Conservation (phyloP, 2,888 invertebrate species). For the Strigamia maritima region DNA sequence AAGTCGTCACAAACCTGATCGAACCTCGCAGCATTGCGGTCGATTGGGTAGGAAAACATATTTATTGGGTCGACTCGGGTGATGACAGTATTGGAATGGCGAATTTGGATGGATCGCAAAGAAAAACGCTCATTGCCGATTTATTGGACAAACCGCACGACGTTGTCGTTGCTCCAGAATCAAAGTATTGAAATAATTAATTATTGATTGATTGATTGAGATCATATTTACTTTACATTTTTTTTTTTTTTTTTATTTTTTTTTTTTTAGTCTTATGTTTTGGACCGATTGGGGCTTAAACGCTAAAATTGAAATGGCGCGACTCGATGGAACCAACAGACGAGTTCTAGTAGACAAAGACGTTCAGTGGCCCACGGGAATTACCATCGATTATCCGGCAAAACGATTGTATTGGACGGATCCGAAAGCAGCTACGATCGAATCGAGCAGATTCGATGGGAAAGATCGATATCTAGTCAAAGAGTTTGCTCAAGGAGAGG, state of each 20-base stretch:
- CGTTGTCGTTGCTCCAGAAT: slow-evolving; percentile 65
- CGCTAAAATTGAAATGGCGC: slow-evolving; percentile 63
- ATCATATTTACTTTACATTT: too few species aligned
- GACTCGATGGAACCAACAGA: slow-evolving; percentile 64
- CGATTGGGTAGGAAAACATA: slow-evolving; percentile 65
- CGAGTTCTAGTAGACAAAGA: slow-evolving; percentile 61
- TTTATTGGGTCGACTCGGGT: slow-evolving; percentile 66
- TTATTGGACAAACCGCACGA: slow-evolving; percentile 66
- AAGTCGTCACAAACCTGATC: slow-evolving; percentile 54
- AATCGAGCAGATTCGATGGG: slow-evolving; percentile 67
- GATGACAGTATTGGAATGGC: slow-evolving; percentile 56
- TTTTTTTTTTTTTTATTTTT: slow-evolving; percentile 36
- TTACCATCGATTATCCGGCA: slow-evolving; percentile 71
- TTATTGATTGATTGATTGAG: too few species aligned
- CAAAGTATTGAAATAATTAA: slow-evolving; percentile 53
- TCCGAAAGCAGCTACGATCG: slow-evolving; percentile 69
- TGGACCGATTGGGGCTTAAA: slow-evolving; percentile 71
- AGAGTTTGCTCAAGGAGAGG: slow-evolving; percentile 57
- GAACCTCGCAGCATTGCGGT: slow-evolving; percentile 72
- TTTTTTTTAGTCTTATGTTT: slow-evolving; percentile 60
- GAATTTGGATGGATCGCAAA: slow-evolving; percentile 60
- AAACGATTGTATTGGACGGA: slow-evolving; percentile 80
- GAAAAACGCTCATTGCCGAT: slow-evolving; percentile 58
- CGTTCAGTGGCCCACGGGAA: slow-evolving; percentile 69
- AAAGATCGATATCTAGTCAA: slow-evolving; percentile 62